Conservation (phyloP, 2,888 invertebrate genomes). For the Phragmatobia fuliginosa region DNA sequence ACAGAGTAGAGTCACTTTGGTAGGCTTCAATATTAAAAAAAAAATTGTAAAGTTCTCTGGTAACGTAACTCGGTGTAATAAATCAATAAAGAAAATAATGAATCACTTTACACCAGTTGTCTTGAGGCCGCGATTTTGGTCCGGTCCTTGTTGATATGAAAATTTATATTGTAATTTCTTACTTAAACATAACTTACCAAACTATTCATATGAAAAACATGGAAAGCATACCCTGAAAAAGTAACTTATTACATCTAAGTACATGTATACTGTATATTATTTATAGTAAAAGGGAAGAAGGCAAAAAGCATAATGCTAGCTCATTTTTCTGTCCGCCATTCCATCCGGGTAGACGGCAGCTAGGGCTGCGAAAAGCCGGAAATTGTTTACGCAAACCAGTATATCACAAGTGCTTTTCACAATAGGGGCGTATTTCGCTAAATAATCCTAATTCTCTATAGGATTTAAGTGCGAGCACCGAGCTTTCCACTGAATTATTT, state of each 20-base stretch:
- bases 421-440: conserved; percentile 8
- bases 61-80: too few species aligned
- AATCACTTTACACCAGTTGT: too few species aligned
- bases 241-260: conserved; percentile 5
- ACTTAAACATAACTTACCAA: not conserved
- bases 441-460: not conserved
- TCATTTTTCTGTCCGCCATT: conserved; percentile 47
- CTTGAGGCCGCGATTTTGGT: too few species aligned
- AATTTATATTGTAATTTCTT: not conserved
- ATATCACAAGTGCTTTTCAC: conserved; percentile 11
- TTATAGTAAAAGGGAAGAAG: conserved; percentile 29
- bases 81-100: too few species aligned
- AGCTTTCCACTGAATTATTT: not conserved
- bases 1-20: too few species aligned
- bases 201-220: not conserved
- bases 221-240: not conserved
- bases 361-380: conserved; percentile 38
- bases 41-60: too few species aligned
- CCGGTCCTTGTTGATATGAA: too few species aligned
- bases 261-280: conserved; percentile 20
- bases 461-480: not conserved
- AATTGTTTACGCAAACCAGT: not conserved
- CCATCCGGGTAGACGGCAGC: conserved; percentile 40
- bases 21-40: too few species aligned
- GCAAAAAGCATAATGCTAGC: conserved; percentile 30